These are phyloP conservation scores for Aurelia coerulea DNA, from an alignment of 30 jellyfish, hydroid and myxozoan genomes.

Conservation along the genomic window DNA sequence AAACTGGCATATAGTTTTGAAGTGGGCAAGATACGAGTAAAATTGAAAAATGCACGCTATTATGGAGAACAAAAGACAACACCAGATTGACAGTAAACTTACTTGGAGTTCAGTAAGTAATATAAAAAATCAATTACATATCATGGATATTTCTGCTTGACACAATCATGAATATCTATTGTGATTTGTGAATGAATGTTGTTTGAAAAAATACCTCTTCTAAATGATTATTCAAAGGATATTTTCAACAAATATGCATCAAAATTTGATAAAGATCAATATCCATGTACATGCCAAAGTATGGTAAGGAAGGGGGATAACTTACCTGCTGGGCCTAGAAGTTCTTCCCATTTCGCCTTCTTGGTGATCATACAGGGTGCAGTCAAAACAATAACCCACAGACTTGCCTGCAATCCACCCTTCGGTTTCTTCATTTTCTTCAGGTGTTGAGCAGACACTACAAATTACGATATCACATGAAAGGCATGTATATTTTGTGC, in stretches of 20 bases:
- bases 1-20: not conserved
- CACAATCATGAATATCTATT: no score
- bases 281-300: not conserved
- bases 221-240: no score
- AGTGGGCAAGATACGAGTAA: not conserved
- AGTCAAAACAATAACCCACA: slow-evolving; percentile 36
- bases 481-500: slow-evolving; percentile 22
- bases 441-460: slow-evolving; percentile 17
- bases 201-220: no score
- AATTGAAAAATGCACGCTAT: not conserved
- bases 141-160: no score
- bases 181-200: no score
- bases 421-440: slow-evolving; percentile 16
- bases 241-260: no score
- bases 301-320: not conserved
- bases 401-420: slow-evolving; percentile 24
- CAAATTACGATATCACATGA: slow-evolving; percentile 16
- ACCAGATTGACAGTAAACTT: no score
- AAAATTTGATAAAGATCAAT: not conserved
- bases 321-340: no score
- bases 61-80: no score
- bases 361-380: not conserved
- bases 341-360: no score
- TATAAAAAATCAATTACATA: no score
- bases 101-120: no score